Conservation (phyloP, 30 jellyfish, hydroid and myxozoan genomes). For the Rhopilema esculentum region DNA sequence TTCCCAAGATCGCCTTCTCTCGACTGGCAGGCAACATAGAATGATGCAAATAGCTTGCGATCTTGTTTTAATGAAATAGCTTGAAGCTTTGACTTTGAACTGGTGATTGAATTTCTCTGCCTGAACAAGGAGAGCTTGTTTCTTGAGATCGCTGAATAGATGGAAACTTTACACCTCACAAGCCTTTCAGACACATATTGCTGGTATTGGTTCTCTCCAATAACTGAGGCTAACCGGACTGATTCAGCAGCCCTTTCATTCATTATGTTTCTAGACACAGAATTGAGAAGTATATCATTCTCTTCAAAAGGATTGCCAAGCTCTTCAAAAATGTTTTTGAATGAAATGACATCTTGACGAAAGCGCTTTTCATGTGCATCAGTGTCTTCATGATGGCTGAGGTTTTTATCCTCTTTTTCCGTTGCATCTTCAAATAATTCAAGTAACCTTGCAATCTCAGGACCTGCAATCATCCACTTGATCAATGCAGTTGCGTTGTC, state of each 20-base stretch:
- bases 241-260: slow-evolving; percentile 20
- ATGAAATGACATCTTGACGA: too few relatives aligned
- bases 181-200: slow-evolving; percentile 31
- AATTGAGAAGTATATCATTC: too few relatives aligned
- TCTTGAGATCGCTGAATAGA: slow-evolving; percentile 36
- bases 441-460: too few relatives aligned
- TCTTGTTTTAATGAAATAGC: slow-evolving; percentile 29
- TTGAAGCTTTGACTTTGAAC: slow-evolving; percentile 21
- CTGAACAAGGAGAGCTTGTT: slow-evolving; percentile 36
- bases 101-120: slow-evolving; percentile 18
- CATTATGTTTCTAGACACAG: slow-evolving; percentile 26
- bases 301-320: slow-evolving; percentile 18
- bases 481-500: too few relatives aligned
- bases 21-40: slow-evolving; percentile 41
- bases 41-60: slow-evolving; percentile 34
- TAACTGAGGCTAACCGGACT: slow-evolving; percentile 24
- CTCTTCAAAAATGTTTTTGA: neutral
- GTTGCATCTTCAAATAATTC: too few relatives aligned
- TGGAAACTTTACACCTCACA: slow-evolving; percentile 21
- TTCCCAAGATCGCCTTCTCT: slow-evolving; percentile 34
- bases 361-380: too few relatives aligned
- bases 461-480: too few relatives aligned
- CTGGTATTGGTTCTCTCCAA: slow-evolving; percentile 36
- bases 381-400: too few relatives aligned
- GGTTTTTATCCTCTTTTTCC: too few relatives aligned